phyloP scores from a whole-genome alignment of 2,888 invertebrate genomes.

The Drosophila ustulata region DNA sequence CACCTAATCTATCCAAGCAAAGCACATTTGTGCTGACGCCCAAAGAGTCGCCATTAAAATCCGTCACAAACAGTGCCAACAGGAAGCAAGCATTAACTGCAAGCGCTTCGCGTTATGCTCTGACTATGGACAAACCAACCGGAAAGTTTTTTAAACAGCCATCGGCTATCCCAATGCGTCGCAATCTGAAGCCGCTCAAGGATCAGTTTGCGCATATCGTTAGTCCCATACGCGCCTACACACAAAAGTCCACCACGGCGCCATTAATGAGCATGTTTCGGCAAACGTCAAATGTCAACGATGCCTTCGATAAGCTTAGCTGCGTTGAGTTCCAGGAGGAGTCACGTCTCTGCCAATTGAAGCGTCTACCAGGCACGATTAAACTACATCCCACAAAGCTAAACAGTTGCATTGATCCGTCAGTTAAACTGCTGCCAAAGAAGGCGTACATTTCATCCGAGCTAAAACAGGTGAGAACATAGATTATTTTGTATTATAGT shows the following conservation, averaged over 20 bases:
- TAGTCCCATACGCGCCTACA: conserved; percentile 85
- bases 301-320: conserved; percentile 61
- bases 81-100: conserved; percentile 4
- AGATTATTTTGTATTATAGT: too few species aligned
- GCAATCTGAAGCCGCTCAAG: conserved; percentile 17
- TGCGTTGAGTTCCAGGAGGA: conserved; percentile 77
- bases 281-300: conserved; percentile 51
- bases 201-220: conserved; percentile 76
- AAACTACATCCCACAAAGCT: conserved; percentile 20
- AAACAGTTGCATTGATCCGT: conserved; percentile 32
- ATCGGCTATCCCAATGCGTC: conserved; percentile 37
- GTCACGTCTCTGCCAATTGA: conserved; percentile 56
- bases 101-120: conserved; percentile 1
- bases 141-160: conserved; percentile 48
- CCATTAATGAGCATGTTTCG: conserved; percentile 82
- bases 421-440: conserved; percentile 72
- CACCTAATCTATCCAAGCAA: conserved; percentile 44
- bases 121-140: conserved; percentile 21
- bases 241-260: conserved; percentile 83
- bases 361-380: neutral
- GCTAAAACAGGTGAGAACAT: conserved; percentile 77
- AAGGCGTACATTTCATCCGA: conserved; percentile 84
- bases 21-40: conserved; percentile 63
- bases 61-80: neutral
- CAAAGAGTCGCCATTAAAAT: conserved; percentile 17